Evolutionary conservation across 2,888 invertebrate species (phyloP).

Genomic region (Carabus problematicus): DNA sequence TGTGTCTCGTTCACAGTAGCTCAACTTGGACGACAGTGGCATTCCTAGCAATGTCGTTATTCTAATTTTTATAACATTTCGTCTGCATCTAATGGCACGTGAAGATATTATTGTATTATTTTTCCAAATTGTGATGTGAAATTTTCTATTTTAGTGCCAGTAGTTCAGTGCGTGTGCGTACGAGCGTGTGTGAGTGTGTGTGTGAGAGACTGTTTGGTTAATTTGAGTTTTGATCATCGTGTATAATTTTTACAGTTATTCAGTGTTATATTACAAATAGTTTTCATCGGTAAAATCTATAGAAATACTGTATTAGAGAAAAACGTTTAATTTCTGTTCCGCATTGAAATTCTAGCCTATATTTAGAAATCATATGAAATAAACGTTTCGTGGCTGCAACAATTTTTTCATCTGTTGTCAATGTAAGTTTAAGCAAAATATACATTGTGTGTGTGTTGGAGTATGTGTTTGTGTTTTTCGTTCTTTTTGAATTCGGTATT

Average conservation of each 20-base stretch:
- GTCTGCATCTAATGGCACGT: neutral
- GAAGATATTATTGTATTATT: neutral
- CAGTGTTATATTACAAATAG: no score
- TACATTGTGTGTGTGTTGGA: constrained; percentile 26
- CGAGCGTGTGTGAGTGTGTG: no score
- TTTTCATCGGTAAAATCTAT: no score
- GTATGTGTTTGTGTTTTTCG: no score
- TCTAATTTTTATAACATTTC: constrained; percentile 5
- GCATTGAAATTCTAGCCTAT: constrained; percentile 36
- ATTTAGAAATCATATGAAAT: constrained; percentile 34
- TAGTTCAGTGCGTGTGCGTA: no score
- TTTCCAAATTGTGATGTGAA: no score
- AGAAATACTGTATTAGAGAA: no score
- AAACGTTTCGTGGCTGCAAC: constrained; percentile 20
- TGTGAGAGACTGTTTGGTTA: no score
- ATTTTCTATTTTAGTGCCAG: no score
- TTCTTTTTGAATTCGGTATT: constrained; percentile 31
- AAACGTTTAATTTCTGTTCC: constrained; percentile 26
- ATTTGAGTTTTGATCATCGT: no score
- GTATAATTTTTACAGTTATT: no score
- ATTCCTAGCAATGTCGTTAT: neutral
- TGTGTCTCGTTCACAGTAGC: neutral
- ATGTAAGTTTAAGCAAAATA: constrained; percentile 27
- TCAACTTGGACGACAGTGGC: no score
- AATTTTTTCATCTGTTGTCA: constrained; percentile 22